These are phyloP conservation scores for Balearica regulorum DNA, from an alignment of 2,797 vertebrate species.

Conservation along the genomic window DNA sequence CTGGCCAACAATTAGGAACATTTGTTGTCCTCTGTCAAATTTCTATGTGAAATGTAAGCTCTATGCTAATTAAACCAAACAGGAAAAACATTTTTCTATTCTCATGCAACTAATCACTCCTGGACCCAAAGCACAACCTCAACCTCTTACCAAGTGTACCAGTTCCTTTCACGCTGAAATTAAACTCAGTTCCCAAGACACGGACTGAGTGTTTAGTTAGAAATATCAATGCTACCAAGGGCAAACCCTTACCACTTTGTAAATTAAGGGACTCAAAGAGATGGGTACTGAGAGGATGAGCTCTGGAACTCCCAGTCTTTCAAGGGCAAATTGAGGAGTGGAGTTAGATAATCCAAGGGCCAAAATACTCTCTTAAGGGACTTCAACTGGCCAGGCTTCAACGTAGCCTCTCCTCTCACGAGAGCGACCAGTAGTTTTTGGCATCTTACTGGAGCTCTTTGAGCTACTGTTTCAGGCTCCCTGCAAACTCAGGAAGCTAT, in stretches of 20 bases:
- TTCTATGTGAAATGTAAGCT: slow-evolving; percentile 15
- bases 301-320: background rate
- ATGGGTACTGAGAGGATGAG: background rate
- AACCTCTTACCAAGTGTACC: background rate
- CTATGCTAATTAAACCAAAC: slow-evolving; percentile 52
- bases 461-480: background rate
- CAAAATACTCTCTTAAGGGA: background rate
- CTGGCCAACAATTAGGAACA: slow-evolving; percentile 23
- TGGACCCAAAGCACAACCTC: slow-evolving; percentile 5
- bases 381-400: background rate
- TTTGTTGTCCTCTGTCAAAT: slow-evolving; percentile 25
- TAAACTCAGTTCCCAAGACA: background rate
- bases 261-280: background rate
- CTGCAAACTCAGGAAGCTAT: background rate
- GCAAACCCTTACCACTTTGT: background rate
- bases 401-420: background rate
- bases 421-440: background rate
- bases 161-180: background rate
- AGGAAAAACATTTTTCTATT: slow-evolving; percentile 40
- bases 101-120: slow-evolving; percentile 19
- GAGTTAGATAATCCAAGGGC: background rate
- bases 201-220: background rate
- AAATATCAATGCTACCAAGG: background rate
- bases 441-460: background rate
- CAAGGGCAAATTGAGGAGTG: background rate